A percentile compares a stretch with the other conserved stretches of the same genome.
Evolutionary conservation across 1,140 invertebrate genomes (phyloP).

Genomic region (Euura saliciscinereae): DNA sequence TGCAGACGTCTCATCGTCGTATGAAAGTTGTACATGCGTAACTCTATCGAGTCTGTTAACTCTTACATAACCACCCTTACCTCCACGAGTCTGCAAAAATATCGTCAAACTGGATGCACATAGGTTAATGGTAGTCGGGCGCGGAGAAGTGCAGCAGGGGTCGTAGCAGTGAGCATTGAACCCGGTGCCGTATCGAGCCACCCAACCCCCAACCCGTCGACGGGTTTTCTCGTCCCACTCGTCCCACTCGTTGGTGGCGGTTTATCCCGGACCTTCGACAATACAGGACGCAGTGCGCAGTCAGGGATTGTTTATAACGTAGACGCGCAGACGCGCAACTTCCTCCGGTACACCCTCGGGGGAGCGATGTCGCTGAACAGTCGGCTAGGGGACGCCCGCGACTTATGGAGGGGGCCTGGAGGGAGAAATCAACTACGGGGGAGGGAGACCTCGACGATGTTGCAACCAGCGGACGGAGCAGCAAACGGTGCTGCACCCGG

Average conservation of each 20-base stretch:
- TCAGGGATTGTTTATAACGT: slow-evolving; percentile 55
- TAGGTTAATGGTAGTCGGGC: not conserved
- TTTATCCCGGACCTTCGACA: slow-evolving; percentile 54
- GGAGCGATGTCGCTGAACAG: not conserved
- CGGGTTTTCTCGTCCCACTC: slow-evolving; percentile 21
- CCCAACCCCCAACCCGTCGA: slow-evolving; percentile 23
- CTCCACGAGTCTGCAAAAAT: slow-evolving; percentile 2
- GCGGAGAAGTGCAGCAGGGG: slow-evolving; percentile 18
- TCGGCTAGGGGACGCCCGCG: not conserved
- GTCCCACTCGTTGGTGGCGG: not conserved
- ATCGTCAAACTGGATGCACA: not conserved
- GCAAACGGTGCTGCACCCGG: slow-evolving; percentile 29
- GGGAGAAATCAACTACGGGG: slow-evolving; percentile 10
- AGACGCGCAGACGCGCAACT: not conserved
- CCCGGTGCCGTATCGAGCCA: slow-evolving; percentile 51
- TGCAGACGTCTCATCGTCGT: too few relatives aligned
- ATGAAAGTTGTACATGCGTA: too few relatives aligned
- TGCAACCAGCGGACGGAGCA: slow-evolving; percentile 11
- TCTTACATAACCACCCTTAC: slow-evolving; percentile 4
- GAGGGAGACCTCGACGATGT: slow-evolving; percentile 29
- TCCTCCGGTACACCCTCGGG: not conserved
- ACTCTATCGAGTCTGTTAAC: not conserved
- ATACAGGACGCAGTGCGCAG: slow-evolving; percentile 52
- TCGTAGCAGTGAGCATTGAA: slow-evolving; percentile 48
- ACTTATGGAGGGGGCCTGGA: slow-evolving; percentile 16